These are phyloP conservation scores for Oncorhynchus keta DNA, from an alignment of 2,113 vertebrate genomes.

Conservation along the genomic window DNA sequence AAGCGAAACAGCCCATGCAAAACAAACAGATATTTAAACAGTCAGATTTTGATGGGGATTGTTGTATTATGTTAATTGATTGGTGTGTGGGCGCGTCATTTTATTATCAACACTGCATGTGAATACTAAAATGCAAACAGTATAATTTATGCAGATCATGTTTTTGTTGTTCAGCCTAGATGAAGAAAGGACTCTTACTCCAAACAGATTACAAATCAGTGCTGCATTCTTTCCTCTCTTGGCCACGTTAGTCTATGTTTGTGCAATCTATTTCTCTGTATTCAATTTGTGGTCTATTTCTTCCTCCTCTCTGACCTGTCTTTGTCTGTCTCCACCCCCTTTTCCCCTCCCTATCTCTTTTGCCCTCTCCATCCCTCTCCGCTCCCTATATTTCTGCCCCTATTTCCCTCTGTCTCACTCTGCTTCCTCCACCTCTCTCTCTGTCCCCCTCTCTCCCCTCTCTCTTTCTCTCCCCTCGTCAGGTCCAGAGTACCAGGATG, in stretches of 20 bases:
- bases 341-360: background rate
- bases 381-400: constrained; percentile 7
- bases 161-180: background rate
- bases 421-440: background rate
- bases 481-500: constrained; percentile 94
- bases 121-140: too few species aligned
- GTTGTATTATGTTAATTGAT: too few species aligned
- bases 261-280: too few species aligned
- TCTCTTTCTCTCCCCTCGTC: constrained; percentile 11
- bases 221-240: background rate
- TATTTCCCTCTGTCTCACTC: background rate
- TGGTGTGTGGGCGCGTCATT: too few species aligned
- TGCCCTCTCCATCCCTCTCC: background rate
- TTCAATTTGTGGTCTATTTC: too few species aligned
- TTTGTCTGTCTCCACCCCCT: too few species aligned
- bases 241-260: background rate
- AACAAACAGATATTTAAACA: too few species aligned
- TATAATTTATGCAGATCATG: background rate
- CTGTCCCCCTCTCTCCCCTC: background rate
- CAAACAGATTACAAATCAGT: background rate
- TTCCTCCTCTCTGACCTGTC: too few species aligned
- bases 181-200: background rate
- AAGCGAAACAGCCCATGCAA: too few species aligned
- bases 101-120: too few species aligned
- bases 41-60: too few species aligned